A percentile compares a stretch with the other conserved stretches of the same genome.
These are phyloP conservation scores for Blastomussa wellsi DNA, from an alignment of 92 coral and sea anemone species.

Conservation along the genomic window DNA sequence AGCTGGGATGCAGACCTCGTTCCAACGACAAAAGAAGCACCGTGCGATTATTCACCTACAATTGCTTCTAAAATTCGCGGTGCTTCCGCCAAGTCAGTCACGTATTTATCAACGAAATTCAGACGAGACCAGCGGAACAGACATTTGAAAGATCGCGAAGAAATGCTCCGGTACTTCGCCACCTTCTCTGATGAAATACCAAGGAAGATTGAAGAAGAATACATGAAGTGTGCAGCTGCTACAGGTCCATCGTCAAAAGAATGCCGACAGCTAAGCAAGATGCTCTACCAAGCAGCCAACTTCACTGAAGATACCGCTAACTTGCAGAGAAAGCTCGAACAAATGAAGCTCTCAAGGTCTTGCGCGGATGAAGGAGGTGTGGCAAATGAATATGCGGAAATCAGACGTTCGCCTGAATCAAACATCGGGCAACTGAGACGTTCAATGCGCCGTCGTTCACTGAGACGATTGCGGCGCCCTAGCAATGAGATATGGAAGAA, in stretches of 20 bases:
- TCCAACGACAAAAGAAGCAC: slow-evolving; percentile 12
- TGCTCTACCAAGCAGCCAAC: slow-evolving; percentile 20
- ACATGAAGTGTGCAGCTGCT: slow-evolving; percentile 16
- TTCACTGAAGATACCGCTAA: neutral
- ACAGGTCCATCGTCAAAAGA: slow-evolving; percentile 19
- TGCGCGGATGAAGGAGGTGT: neutral
- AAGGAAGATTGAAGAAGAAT: neutral
- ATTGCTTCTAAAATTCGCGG: neutral
- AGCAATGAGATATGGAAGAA: slow-evolving; percentile 67
- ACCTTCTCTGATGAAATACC: slow-evolving; percentile 17
- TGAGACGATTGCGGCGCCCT: neutral
- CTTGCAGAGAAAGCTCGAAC: neutral
- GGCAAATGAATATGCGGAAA: neutral
- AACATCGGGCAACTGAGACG: slow-evolving; percentile 13
- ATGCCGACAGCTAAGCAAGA: slow-evolving; percentile 28
- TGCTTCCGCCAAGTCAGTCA: neutral
- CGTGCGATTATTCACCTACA: neutral
- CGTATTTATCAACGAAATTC: neutral
- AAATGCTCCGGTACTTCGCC: slow-evolving; percentile 25
- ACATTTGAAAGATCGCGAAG: neutral
- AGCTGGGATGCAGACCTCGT: slow-evolving; percentile 69
- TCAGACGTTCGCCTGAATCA: slow-evolving; percentile 19
- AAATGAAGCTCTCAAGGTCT: neutral
- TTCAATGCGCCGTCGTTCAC: neutral
- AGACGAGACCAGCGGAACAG: neutral